phyloP scores from a whole-genome alignment of 2,797 vertebrate species.

The Intellagama lesueurii region DNA sequence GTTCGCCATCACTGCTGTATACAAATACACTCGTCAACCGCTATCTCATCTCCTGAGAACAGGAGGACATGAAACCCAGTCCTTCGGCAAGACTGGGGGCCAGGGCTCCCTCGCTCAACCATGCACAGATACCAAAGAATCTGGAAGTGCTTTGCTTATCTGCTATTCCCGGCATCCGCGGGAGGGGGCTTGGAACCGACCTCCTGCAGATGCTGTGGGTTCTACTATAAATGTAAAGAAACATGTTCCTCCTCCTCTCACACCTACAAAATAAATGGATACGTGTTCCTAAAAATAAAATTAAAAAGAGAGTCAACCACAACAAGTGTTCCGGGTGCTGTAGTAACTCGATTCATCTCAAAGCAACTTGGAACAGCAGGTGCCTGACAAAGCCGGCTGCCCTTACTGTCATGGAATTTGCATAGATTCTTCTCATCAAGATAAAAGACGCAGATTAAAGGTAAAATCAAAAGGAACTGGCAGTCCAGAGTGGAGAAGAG shows the following conservation, averaged over 20 bases:
- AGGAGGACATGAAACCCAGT: no score
- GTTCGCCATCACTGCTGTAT: no score
- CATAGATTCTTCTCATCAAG: background rate
- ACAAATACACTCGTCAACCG: no score
- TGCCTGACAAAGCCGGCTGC: no score
- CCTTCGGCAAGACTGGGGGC: no score
- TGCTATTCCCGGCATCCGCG: no score
- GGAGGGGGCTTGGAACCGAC: no score
- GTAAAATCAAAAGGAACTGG: constrained; percentile 14
- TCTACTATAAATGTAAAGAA: background rate
- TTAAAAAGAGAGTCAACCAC: background rate
- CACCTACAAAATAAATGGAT: background rate
- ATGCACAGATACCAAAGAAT: no score
- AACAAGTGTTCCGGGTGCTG: background rate
- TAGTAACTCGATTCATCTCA: background rate
- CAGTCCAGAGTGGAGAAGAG: background rate
- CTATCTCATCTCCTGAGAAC: no score
- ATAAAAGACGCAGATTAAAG: constrained; percentile 3
- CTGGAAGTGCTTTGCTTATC: no score
- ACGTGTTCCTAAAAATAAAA: background rate
- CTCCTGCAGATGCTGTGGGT: no score
- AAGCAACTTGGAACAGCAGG: background rate
- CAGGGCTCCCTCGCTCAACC: no score
- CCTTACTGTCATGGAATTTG: background rate
- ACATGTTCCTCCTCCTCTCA: background rate